A percentile compares a stretch with the other conserved stretches of the same genome.
These are phyloP conservation scores for Tethea ocularis DNA, from an alignment of 2,888 invertebrate species.

Conservation along the genomic window DNA sequence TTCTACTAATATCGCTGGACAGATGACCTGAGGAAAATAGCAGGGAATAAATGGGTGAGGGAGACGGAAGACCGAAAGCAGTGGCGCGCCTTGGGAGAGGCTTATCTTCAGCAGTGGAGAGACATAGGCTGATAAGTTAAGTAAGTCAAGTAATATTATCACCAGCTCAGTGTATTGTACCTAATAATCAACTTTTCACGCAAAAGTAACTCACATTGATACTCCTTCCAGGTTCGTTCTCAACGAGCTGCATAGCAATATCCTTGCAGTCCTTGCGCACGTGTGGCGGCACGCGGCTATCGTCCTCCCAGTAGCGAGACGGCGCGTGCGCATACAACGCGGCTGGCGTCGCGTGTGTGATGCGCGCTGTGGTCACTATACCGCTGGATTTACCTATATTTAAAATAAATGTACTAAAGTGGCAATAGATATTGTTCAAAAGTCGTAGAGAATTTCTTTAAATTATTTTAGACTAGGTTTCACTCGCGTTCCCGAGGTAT, in stretches of 20 bases:
- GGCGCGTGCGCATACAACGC: conserved; percentile 90
- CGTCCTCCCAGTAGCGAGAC: conserved; percentile 91
- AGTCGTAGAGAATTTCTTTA: no score
- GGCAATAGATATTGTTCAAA: not conserved
- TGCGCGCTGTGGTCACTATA: conserved; percentile 90
- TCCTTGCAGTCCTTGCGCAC: conserved; percentile 90
- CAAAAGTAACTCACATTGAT: conserved; percentile 84
- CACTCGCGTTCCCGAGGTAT: no score
- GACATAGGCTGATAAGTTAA: no score
- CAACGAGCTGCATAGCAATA: conserved; percentile 90
- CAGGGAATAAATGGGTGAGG: no score
- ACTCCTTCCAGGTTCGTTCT: conserved; percentile 89
- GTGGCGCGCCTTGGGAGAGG: no score
- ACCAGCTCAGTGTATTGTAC: no score
- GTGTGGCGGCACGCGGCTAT: conserved; percentile 88
- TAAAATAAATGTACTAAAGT: not conserved
- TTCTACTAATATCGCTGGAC: no score
- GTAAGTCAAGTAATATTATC: no score
- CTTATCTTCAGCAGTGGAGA: no score
- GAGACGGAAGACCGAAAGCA: no score
- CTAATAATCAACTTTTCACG: not conserved
- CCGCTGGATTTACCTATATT: conserved; percentile 89
- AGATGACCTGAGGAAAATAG: no score
- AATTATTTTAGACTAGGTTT: no score
- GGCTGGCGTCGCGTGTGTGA: conserved; percentile 92